These are phyloP conservation scores for Oligia fasciuncula DNA, from an alignment of 2,888 invertebrate genomes.

Conservation along the genomic window DNA sequence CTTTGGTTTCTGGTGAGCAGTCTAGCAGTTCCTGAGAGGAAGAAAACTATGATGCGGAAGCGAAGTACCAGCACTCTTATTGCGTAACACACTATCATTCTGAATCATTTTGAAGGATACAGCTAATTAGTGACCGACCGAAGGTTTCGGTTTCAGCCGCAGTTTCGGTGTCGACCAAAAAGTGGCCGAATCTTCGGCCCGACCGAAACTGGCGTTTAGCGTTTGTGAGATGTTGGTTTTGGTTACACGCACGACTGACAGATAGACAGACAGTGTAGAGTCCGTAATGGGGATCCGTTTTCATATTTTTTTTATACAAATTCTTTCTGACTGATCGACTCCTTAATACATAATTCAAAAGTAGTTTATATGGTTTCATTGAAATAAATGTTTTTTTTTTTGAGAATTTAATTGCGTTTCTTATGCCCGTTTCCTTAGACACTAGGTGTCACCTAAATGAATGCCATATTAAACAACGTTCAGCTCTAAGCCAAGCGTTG, in stretches of 20 bases:
- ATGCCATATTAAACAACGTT: too few relatives aligned
- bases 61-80: not conserved
- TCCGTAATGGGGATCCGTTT: too few relatives aligned
- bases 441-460: not conserved
- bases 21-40: slow-evolving; percentile 71
- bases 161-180: not conserved
- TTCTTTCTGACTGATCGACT: too few relatives aligned
- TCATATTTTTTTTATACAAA: too few relatives aligned
- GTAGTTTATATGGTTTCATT: too few relatives aligned
- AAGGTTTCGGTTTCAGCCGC: too few relatives aligned
- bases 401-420: not conserved
- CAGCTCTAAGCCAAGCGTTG: too few relatives aligned
- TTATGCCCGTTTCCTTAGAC: not conserved
- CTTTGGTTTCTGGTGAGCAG: slow-evolving; percentile 42
- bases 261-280: too few relatives aligned
- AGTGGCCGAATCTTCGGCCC: not conserved
- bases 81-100: not conserved
- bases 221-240: not conserved
- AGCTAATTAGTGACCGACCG: too few relatives aligned
- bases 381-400: not conserved
- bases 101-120: not conserved
- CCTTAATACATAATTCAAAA: too few relatives aligned
- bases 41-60: not conserved
- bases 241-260: not conserved
- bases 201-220: not conserved